A percentile compares a stretch with the other conserved stretches of the same genome.
Conservation (phyloP, 2,797 vertebrate species). For the Brachymystax lenok region DNA sequence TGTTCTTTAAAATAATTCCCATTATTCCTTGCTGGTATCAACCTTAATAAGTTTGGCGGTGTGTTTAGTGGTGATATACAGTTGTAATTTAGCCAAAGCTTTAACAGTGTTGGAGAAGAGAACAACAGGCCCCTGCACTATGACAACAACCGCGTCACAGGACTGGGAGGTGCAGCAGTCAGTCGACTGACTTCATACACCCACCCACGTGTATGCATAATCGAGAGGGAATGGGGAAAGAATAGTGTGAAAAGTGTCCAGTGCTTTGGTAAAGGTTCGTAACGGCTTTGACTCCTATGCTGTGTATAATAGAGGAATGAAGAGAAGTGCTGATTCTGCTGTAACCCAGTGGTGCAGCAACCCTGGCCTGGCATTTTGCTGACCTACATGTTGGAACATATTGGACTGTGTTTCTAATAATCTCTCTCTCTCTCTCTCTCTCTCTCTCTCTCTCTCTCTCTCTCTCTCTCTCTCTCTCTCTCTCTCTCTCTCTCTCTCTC, state of each 20-base stretch:
- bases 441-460: no score
- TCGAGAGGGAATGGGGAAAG: not conserved
- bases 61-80: not conserved
- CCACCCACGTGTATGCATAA: not conserved
- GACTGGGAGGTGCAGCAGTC: no score
- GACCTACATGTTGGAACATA: conserved; percentile 2
- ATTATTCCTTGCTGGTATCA: not conserved
- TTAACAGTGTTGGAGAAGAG: not conserved
- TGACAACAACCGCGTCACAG: no score
- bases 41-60: not conserved
- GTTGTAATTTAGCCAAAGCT: not conserved
- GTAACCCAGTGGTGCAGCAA: not conserved
- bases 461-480: no score
- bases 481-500: no score
- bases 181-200: no score
- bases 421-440: not conserved
- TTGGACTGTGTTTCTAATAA: conserved; percentile 1
- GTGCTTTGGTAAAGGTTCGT: not conserved
- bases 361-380: not conserved
- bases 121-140: no score
- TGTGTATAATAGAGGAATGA: not conserved
- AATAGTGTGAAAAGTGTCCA: not conserved
- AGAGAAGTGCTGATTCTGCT: not conserved
- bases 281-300: not conserved
- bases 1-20: not conserved